phyloP scores from a whole-genome alignment of 2,797 vertebrate species.

The Siniperca undulata region DNA sequence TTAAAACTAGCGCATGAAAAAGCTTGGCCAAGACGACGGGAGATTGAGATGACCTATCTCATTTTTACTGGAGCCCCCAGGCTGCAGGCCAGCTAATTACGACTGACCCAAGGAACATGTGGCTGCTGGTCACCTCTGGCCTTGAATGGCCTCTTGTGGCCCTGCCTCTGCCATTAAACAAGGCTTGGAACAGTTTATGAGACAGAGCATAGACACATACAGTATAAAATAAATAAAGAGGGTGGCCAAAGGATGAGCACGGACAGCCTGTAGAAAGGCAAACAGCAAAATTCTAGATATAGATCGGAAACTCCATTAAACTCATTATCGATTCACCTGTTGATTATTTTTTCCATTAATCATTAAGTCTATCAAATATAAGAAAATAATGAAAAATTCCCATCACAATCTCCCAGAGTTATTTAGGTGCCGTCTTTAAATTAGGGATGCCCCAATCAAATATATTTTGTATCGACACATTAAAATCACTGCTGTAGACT shows the following conservation, averaged over 20 bases:
- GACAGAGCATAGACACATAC: slow-evolving; percentile 25
- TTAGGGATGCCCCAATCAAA: too few relatives aligned
- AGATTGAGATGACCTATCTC: slow-evolving; percentile 79
- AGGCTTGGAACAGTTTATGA: slow-evolving; percentile 52
- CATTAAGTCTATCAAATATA: neutral
- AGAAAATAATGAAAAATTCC: neutral
- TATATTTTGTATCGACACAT: neutral
- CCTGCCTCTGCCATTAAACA: slow-evolving; percentile 75
- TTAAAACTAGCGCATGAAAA: slow-evolving; percentile 68
- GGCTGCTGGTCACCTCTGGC: slow-evolving; percentile 64
- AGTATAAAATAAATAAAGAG: slow-evolving; percentile 44
- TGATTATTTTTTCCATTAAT: neutral
- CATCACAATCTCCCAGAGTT: neutral
- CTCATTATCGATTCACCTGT: neutral
- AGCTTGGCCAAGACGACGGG: slow-evolving; percentile 58
- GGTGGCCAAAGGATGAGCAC: neutral
- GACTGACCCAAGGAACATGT: slow-evolving; percentile 70
- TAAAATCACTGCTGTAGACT: neutral
- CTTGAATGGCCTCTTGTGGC: slow-evolving; percentile 56
- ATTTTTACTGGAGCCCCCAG: slow-evolving; percentile 73
- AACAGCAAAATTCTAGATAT: neutral
- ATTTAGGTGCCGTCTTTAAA: neutral
- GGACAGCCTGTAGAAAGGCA: slow-evolving; percentile 3
- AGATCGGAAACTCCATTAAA: neutral
- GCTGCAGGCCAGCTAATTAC: slow-evolving; percentile 79